These are phyloP conservation scores for Vombatus ursinus DNA, from an alignment of 2,113 vertebrate genomes.

Conservation along the genomic window DNA sequence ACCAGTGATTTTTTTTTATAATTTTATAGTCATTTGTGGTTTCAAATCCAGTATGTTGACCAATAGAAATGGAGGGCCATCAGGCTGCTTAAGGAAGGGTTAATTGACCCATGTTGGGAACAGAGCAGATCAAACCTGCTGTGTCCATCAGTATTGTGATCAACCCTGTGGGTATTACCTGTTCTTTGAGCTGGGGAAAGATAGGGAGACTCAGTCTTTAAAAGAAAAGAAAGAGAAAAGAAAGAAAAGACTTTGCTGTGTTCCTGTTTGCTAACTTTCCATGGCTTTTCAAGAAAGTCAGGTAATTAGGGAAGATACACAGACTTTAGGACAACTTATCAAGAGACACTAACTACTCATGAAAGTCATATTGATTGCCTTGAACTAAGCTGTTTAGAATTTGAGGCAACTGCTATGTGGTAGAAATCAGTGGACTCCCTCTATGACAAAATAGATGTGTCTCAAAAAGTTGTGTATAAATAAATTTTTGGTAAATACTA, in stretches of 20 bases:
- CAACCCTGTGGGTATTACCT: background rate
- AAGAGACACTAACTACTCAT: background rate
- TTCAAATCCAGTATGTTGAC: conserved; percentile 67
- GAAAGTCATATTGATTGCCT: background rate
- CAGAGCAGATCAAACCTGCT: background rate
- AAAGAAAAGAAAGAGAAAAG: background rate
- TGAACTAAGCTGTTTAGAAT: background rate
- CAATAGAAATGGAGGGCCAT: background rate
- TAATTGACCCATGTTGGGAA: background rate
- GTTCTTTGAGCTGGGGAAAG: background rate
- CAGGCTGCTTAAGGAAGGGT: background rate
- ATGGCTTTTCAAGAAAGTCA: background rate
- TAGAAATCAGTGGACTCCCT: background rate
- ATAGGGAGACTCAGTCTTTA: background rate
- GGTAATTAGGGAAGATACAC: background rate
- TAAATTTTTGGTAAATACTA: background rate
- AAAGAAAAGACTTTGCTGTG: background rate
- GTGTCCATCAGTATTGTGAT: background rate
- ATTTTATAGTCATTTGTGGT: conserved; percentile 35
- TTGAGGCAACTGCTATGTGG: background rate
- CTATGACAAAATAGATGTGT: background rate
- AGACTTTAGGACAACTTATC: background rate
- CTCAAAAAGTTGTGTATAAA: background rate
- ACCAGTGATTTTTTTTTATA: conserved; percentile 67
- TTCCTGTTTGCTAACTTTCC: background rate